Evolutionary conservation across 2,113 vertebrate genomes (phyloP).

Genomic region (Miniopterus natalensis): DNA sequence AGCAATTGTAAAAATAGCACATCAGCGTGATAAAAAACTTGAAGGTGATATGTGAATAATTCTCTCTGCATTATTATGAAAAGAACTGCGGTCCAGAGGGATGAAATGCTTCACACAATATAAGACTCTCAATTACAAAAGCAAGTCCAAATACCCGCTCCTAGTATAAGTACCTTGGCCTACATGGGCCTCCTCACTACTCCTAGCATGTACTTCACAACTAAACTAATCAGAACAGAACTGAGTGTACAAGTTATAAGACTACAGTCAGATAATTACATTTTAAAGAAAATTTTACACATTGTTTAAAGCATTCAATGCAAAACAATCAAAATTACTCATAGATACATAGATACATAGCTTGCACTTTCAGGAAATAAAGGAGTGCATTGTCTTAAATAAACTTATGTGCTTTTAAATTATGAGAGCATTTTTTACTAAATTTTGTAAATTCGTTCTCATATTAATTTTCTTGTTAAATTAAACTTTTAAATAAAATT

Average conservation of each 20-base stretch:
- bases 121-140: background rate
- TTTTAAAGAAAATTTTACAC: background rate
- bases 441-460: background rate
- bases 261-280: background rate
- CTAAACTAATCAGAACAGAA: background rate
- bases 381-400: background rate
- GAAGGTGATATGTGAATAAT: background rate
- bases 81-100: background rate
- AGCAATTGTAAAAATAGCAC: background rate
- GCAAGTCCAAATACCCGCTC: background rate
- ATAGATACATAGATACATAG: background rate
- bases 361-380: background rate
- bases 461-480: background rate
- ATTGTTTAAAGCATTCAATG: background rate
- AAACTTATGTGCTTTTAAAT: background rate
- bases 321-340: background rate
- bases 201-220: background rate
- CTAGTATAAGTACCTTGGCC: background rate
- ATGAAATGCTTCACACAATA: background rate
- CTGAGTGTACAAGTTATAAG: background rate
- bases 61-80: background rate
- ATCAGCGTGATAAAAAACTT: background rate
- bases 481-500: background rate
- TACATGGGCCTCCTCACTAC: rapidly evolving
- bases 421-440: background rate